Conservation (phyloP, 2,888 invertebrate species). For the Mythimna ferrago region DNA sequence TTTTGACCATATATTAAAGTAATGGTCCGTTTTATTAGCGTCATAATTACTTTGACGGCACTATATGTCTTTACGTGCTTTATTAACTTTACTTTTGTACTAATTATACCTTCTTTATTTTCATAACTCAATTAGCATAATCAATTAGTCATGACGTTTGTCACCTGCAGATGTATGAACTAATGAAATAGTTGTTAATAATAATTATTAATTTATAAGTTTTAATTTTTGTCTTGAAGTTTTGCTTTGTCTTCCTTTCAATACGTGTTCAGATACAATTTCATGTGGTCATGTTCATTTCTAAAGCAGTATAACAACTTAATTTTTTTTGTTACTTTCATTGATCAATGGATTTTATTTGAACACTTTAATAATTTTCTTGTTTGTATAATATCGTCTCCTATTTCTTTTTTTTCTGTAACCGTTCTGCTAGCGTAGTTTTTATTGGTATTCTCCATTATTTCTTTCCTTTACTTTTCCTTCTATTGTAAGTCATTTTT, state of each 20-base stretch:
- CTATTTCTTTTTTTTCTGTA: neutral
- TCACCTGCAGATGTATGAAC: neutral
- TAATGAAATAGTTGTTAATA: conserved; percentile 12
- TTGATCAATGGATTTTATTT: conserved; percentile 4
- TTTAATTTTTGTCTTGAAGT: conserved; percentile 2
- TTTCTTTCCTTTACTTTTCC: neutral
- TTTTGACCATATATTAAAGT: conserved; percentile 3
- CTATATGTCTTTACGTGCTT: neutral
- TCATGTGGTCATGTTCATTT: neutral
- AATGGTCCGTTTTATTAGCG: neutral
- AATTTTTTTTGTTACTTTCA: too few relatives aligned
- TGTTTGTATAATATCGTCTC: neutral
- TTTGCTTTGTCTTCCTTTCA: neutral
- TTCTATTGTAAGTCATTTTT: neutral
- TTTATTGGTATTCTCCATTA: neutral
- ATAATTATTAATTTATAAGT: neutral
- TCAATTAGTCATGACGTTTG: neutral
- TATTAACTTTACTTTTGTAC: conserved; percentile 1
- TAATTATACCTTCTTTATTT: neutral
- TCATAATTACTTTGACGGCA: conserved; percentile 6
- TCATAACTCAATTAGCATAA: neutral
- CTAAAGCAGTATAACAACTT: neutral
- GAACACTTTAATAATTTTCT: neutral
- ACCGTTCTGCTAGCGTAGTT: neutral
- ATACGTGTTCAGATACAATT: conserved; percentile 20